A percentile compares a stretch with the other conserved stretches of the same genome.
Evolutionary conservation across 2,888 invertebrate species (phyloP).

Genomic region (Patella ulyssiponensis): DNA sequence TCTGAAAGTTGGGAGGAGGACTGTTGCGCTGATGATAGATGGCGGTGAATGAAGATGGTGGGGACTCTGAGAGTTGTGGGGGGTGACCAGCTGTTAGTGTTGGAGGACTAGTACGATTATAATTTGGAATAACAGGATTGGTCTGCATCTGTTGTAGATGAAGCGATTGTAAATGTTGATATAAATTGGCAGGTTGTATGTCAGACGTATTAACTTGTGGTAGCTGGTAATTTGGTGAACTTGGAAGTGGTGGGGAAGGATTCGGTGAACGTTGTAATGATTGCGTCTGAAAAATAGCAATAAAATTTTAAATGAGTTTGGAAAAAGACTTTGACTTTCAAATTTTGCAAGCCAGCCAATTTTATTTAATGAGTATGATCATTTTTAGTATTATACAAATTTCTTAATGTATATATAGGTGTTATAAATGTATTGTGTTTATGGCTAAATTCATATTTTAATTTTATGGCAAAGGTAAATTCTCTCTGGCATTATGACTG

Average conservation of each 20-base stretch:
- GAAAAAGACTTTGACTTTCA: too few species aligned
- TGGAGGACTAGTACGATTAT: slow-evolving; percentile 28
- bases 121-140: slow-evolving; percentile 28
- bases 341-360: too few species aligned
- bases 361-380: too few species aligned
- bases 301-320: background rate
- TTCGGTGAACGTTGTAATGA: slow-evolving; percentile 51
- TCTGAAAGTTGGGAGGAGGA: slow-evolving; percentile 69
- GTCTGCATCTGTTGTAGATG: slow-evolving; percentile 65
- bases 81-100: slow-evolving; percentile 21
- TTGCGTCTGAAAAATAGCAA: slow-evolving; percentile 16
- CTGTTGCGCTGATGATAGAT: slow-evolving; percentile 57
- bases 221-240: slow-evolving; percentile 51
- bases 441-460: too few species aligned
- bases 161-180: slow-evolving; percentile 73
- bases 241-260: slow-evolving; percentile 60
- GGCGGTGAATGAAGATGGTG: slow-evolving; percentile 15
- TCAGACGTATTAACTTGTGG: slow-evolving; percentile 42
- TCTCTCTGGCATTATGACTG: too few species aligned
- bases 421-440: too few species aligned
- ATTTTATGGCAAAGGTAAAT: too few species aligned
- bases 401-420: too few species aligned
- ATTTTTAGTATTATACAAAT: too few species aligned
- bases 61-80: slow-evolving; percentile 1
- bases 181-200: slow-evolving; percentile 69